Conservation (phyloP, 2,888 invertebrate genomes). For the Lobophora halterata region DNA sequence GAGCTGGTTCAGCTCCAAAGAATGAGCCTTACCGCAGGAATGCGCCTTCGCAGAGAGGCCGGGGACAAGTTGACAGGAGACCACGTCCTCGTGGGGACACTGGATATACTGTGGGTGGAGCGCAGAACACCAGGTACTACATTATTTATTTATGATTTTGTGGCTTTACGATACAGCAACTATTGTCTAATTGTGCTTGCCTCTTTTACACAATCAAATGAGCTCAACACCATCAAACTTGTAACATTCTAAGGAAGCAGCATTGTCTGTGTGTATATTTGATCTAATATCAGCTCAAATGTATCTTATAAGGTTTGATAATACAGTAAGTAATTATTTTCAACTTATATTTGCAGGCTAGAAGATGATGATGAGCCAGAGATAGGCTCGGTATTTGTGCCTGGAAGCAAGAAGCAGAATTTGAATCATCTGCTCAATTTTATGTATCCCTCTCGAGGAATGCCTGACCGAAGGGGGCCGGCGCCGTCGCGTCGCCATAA, state of each 20-base stretch:
- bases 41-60: slow-evolving; percentile 84
- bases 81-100: slow-evolving; percentile 82
- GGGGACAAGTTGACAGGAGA: slow-evolving; percentile 86
- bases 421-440: slow-evolving; percentile 97
- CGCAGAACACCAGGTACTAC: slow-evolving; percentile 84
- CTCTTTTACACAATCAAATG: too few relatives aligned
- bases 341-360: slow-evolving; percentile 57
- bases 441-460: slow-evolving; percentile 86
- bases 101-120: slow-evolving; percentile 81
- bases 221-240: too few relatives aligned
- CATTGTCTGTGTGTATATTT: too few relatives aligned
- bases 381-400: slow-evolving; percentile 90
- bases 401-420: slow-evolving; percentile 95
- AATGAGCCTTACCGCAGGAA: slow-evolving; percentile 84
- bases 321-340: too few relatives aligned
- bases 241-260: too few relatives aligned
- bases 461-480: slow-evolving; percentile 46
- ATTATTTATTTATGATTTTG: too few relatives aligned
- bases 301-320: too few relatives aligned
- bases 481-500: slow-evolving; percentile 54
- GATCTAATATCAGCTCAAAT: too few relatives aligned
- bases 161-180: too few relatives aligned
- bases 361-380: slow-evolving; percentile 83
- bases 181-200: too few relatives aligned
- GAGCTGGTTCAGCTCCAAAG: slow-evolving; percentile 77